Percentiles rank a stretch among this genome's conserved stretches.
These are phyloP conservation scores for Eupithecia centaureata DNA, from an alignment of 2,888 invertebrate genomes.

Conservation along the genomic window DNA sequence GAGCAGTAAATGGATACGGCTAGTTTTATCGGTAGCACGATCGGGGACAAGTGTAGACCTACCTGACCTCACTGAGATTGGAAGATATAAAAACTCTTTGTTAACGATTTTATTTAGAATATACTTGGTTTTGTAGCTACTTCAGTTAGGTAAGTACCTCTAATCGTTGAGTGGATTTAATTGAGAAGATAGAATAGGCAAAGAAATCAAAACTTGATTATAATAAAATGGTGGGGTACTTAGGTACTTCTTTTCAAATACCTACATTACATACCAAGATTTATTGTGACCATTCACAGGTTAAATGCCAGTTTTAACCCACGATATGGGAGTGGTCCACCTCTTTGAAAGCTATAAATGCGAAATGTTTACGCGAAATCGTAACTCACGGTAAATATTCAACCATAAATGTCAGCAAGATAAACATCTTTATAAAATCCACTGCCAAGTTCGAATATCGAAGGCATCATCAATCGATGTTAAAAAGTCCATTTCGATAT, in stretches of 20 bases:
- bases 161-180: background rate
- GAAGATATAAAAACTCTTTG: slow-evolving; percentile 16
- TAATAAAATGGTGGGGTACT: background rate
- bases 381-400: slow-evolving; percentile 19
- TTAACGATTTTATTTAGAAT: slow-evolving; percentile 26
- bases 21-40: slow-evolving; percentile 27
- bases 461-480: slow-evolving; percentile 16
- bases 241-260: background rate
- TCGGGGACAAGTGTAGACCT: slow-evolving; percentile 27
- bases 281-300: background rate
- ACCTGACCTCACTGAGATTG: slow-evolving; percentile 24
- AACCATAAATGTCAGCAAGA: slow-evolving; percentile 21
- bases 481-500: slow-evolving; percentile 45
- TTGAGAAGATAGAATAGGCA: background rate
- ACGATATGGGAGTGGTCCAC: background rate
- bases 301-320: background rate
- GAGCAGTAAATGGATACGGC: slow-evolving; percentile 9
- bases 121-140: background rate
- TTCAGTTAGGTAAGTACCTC: background rate
- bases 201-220: background rate
- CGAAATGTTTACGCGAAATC: slow-evolving; percentile 18
- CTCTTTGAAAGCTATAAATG: slow-evolving; percentile 3
- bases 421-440: slow-evolving; percentile 23
- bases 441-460: background rate
- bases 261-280: background rate